These are phyloP conservation scores for Pocillopora meandrina DNA, from an alignment of 92 coral and sea anemone genomes.

Conservation along the genomic window DNA sequence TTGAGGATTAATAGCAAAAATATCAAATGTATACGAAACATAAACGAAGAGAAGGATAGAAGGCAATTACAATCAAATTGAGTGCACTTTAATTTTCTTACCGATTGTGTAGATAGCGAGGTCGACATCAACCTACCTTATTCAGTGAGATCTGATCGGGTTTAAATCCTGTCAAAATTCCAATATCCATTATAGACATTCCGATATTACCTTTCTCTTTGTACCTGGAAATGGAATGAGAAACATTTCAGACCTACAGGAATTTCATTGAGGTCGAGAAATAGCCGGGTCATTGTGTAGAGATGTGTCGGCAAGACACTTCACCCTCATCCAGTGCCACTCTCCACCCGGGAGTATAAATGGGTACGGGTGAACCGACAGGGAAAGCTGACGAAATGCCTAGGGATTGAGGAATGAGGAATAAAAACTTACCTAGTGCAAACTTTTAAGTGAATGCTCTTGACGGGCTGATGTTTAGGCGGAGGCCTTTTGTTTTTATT, in stretches of 20 bases:
- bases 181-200: slow-evolving; percentile 91
- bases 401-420: not conserved
- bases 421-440: slow-evolving; percentile 53
- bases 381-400: too few species aligned
- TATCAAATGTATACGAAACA: too few species aligned
- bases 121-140: slow-evolving; percentile 38
- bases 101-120: too few species aligned
- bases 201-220: slow-evolving; percentile 63
- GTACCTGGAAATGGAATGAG: slow-evolving; percentile 32
- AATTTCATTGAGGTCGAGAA: not conserved
- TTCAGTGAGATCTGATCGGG: slow-evolving; percentile 54
- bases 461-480: slow-evolving; percentile 50
- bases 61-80: too few species aligned
- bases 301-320: too few species aligned
- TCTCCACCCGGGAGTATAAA: too few species aligned
- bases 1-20: too few species aligned
- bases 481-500: slow-evolving; percentile 6
- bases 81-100: too few species aligned
- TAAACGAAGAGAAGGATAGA: too few species aligned
- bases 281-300: too few species aligned
- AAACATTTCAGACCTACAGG: not conserved
- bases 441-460: slow-evolving; percentile 40
- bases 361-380: too few species aligned
- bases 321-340: too few species aligned
- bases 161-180: slow-evolving; percentile 78